A percentile compares a stretch with the other conserved stretches of the same genome.
Evolutionary conservation across 2,113 vertebrate species (phyloP).

Genomic region (Todiramphus saurophagus): DNA sequence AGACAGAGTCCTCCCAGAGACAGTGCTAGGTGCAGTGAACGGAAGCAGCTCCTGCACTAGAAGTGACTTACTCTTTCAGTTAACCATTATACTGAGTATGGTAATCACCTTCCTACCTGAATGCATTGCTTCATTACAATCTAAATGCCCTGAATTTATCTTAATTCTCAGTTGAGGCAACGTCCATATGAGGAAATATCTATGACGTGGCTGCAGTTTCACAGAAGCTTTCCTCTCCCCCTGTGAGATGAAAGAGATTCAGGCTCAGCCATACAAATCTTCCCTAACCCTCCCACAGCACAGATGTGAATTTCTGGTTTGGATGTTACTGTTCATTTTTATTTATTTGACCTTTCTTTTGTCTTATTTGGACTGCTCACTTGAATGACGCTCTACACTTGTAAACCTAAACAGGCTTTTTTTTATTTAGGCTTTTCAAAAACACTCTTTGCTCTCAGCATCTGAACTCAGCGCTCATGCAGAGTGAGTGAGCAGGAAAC

Average conservation of each 20-base stretch:
- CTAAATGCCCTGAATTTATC: not conserved
- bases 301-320: not conserved
- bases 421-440: not conserved
- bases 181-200: not conserved
- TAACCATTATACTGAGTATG: not conserved
- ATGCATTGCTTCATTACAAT: not conserved
- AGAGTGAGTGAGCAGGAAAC: not conserved
- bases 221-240: not conserved
- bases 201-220: not conserved
- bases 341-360: not conserved
- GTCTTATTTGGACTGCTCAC: not conserved
- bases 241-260: not conserved
- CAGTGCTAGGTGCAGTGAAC: not conserved
- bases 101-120: not conserved
- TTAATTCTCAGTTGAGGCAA: not conserved
- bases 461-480: not conserved
- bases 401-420: not conserved
- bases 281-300: not conserved
- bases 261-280: not conserved
- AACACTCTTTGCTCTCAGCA: not conserved
- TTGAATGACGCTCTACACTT: not conserved
- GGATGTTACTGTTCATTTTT: not conserved
- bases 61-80: not conserved
- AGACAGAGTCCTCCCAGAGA: not conserved
- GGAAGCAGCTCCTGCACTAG: not conserved